Conservation (phyloP, 2,888 invertebrate species). For the Pelosia muscerda region DNA sequence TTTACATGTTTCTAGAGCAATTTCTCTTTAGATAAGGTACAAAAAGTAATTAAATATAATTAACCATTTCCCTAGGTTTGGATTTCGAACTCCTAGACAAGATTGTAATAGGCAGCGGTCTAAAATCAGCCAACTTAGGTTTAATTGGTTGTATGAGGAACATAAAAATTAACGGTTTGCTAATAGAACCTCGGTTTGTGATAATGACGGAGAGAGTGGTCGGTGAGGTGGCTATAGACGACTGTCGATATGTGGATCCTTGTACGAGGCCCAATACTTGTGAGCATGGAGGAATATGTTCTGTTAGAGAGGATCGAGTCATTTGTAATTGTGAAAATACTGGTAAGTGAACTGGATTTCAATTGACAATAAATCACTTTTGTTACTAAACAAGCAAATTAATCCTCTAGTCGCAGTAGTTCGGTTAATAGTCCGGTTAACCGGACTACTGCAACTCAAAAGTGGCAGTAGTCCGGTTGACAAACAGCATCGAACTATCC, state of each 20-base stretch:
- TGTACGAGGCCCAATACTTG: constrained; percentile 96
- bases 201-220: constrained; percentile 94
- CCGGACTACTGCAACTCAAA: too few relatives aligned
- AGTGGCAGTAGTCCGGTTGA: too few relatives aligned
- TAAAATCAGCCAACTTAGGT: constrained; percentile 90
- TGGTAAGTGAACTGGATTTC: constrained; percentile 69
- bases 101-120: constrained; percentile 93
- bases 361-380: too few relatives aligned
- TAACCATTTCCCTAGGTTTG: constrained; percentile 70
- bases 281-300: constrained; percentile 96
- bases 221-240: constrained; percentile 96
- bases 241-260: constrained; percentile 96
- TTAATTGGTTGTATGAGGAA: constrained; percentile 97
- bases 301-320: constrained; percentile 94
- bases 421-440: too few relatives aligned
- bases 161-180: constrained; percentile 93
- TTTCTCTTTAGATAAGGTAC: constrained; percentile 18
- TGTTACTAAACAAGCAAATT: too few relatives aligned
- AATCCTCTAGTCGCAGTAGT: too few relatives aligned
- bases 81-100: constrained; percentile 90
- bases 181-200: constrained; percentile 93
- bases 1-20: constrained; percentile 15
- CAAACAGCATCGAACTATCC: too few relatives aligned
- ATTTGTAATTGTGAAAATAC: constrained; percentile 96
- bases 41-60: constrained; percentile 23